Conservation (phyloP, 2,888 invertebrate species). For the Cosmia pyralina region DNA sequence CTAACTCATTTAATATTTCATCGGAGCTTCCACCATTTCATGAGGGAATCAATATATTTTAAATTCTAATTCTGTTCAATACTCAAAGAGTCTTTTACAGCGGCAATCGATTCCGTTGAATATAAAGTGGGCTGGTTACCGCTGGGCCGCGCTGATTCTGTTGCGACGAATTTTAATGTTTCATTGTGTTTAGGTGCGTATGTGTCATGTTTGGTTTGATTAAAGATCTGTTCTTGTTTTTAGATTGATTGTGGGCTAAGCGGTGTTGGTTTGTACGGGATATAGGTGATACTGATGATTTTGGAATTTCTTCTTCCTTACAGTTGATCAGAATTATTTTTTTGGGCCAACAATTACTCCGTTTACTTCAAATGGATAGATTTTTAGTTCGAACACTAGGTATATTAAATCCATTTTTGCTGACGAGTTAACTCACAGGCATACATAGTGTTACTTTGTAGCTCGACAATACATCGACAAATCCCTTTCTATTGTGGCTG, state of each 20-base stretch:
- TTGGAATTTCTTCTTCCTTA: background rate
- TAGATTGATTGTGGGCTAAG: background rate
- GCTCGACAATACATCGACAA: too few relatives aligned
- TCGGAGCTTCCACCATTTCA: constrained; percentile 73
- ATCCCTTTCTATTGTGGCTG: too few relatives aligned
- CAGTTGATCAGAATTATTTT: background rate
- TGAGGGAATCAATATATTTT: constrained; percentile 87
- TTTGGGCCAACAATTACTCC: too few relatives aligned
- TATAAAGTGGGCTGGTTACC: constrained; percentile 78
- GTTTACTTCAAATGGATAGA: background rate
- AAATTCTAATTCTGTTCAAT: constrained; percentile 86
- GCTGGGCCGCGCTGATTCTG: constrained; percentile 66
- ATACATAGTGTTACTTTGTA: background rate
- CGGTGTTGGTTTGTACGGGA: background rate
- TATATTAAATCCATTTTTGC: too few relatives aligned
- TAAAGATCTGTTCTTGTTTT: constrained; percentile 32
- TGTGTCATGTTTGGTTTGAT: constrained; percentile 32
- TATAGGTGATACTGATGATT: constrained; percentile 1
- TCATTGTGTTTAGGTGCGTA: constrained; percentile 52
- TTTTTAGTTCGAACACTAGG: too few relatives aligned
- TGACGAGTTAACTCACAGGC: background rate
- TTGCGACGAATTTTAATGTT: constrained; percentile 64
- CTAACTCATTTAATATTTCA: constrained; percentile 77
- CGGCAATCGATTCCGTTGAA: constrained; percentile 82
- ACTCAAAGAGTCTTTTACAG: constrained; percentile 81